These are phyloP conservation scores for Beaufortia kweichowensis DNA, from an alignment of 2,113 vertebrate species.

Conservation along the genomic window DNA sequence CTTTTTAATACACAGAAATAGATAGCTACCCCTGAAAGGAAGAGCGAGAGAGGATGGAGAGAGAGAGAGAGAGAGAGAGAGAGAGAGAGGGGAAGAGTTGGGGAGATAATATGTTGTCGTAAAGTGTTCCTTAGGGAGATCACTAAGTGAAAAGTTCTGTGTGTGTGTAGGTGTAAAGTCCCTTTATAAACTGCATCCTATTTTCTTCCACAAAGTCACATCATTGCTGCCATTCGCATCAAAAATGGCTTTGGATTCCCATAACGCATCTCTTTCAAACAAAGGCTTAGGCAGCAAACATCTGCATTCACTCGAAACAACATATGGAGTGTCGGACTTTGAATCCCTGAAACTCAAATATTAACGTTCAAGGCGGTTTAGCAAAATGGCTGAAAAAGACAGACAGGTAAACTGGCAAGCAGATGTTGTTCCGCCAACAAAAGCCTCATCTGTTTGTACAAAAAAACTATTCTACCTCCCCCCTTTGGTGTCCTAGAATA, in stretches of 20 bases:
- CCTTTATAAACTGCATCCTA: conserved; percentile 66
- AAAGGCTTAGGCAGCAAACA: conserved; percentile 16
- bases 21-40: conserved; percentile 56
- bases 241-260: background rate
- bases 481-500: conserved; percentile 26
- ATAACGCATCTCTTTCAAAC: conserved; percentile 18
- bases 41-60: conserved; percentile 37
- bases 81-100: conserved; percentile 29
- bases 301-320: conserved; percentile 21
- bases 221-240: conserved; percentile 1
- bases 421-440: conserved; percentile 25
- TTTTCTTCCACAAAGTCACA: conserved; percentile 58
- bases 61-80: conserved; percentile 41
- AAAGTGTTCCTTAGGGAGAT: conserved; percentile 62
- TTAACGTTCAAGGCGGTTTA: conserved; percentile 9
- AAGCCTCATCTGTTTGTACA: conserved; percentile 9
- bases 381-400: background rate
- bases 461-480: conserved; percentile 14
- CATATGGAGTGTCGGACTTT: conserved; percentile 16
- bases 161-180: conserved; percentile 72
- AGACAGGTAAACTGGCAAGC: conserved; percentile 33
- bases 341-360: conserved; percentile 12
- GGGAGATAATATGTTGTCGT: conserved; percentile 54
- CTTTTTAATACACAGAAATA: conserved; percentile 64
- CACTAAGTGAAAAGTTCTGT: conserved; percentile 69